Percentiles rank a stretch among this genome's conserved stretches.
These are phyloP conservation scores for Rhingia campestris DNA, from an alignment of 2,888 invertebrate genomes.

Conservation along the genomic window DNA sequence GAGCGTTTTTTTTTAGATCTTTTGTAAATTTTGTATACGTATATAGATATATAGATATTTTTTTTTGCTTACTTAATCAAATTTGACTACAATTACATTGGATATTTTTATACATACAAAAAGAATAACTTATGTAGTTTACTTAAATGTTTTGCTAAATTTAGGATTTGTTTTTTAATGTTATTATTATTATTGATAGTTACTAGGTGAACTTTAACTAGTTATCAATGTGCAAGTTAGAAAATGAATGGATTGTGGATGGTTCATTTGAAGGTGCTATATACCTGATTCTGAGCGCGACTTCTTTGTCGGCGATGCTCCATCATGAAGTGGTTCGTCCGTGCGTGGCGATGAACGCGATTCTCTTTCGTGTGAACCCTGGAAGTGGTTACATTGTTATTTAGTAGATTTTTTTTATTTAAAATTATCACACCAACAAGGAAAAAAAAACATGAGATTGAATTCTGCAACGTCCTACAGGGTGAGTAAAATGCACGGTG, in stretches of 20 bases:
- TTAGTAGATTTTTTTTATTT: not conserved
- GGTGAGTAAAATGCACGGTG: too few relatives aligned
- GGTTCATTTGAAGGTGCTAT: not conserved
- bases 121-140: constrained; percentile 60
- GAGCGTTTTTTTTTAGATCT: constrained; percentile 58
- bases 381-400: constrained; percentile 18
- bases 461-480: too few relatives aligned
- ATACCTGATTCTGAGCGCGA: constrained; percentile 80
- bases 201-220: constrained; percentile 65
- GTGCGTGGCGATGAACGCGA: constrained; percentile 80
- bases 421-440: too few relatives aligned
- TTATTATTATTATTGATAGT: constrained; percentile 43
- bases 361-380: constrained; percentile 81
- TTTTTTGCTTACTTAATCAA: constrained; percentile 64
- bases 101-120: constrained; percentile 52
- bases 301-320: constrained; percentile 78
- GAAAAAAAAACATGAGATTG: too few relatives aligned
- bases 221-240: constrained; percentile 69
- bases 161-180: constrained; percentile 47
- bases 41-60: constrained; percentile 63
- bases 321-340: constrained; percentile 78
- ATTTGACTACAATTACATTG: constrained; percentile 64
- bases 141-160: constrained; percentile 66
- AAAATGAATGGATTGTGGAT: not conserved
- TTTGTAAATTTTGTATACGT: constrained; percentile 70